These are phyloP conservation scores for Lycopodina hypogea DNA, from an alignment of 37 sponge, comb jelly and placozoan genomes.

Conservation along the genomic window DNA sequence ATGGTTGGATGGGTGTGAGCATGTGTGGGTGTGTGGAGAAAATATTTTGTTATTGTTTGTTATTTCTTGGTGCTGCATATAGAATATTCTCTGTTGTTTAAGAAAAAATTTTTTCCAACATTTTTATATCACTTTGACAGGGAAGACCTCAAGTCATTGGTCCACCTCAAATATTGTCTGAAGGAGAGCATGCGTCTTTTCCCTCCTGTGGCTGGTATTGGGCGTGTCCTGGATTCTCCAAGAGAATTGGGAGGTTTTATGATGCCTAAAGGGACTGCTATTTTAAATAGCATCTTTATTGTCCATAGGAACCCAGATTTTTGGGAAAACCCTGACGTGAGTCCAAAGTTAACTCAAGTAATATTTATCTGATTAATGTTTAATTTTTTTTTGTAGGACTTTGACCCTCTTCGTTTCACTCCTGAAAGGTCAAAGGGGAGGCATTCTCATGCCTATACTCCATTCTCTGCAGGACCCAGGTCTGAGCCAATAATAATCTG, in stretches of 20 bases:
- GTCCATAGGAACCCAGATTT: constrained; percentile 72
- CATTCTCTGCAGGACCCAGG: constrained; percentile 92
- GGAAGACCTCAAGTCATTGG: constrained; percentile 60
- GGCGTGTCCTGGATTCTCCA: too few relatives aligned
- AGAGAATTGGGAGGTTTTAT: constrained; percentile 36
- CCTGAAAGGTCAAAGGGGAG: constrained; percentile 63
- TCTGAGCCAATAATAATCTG: too few relatives aligned
- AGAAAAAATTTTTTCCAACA: too few relatives aligned
- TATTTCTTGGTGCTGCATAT: too few relatives aligned
- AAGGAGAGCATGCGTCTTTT: constrained; percentile 82
- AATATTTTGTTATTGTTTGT: too few relatives aligned
- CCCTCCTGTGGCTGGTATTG: constrained; percentile 69
- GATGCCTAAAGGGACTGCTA: constrained; percentile 57
- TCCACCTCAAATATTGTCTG: constrained; percentile 62
- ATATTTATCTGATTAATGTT: too few relatives aligned
- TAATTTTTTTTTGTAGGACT: constrained; percentile 54
- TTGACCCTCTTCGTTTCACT: constrained; percentile 82
- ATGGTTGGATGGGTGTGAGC: too few relatives aligned
- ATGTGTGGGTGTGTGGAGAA: too few relatives aligned
- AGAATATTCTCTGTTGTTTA: too few relatives aligned
- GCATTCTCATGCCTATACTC: constrained; percentile 70
- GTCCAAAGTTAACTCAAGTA: neutral
- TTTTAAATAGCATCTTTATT: constrained; percentile 25
- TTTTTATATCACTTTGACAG: constrained; percentile 30
- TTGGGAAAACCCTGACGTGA: constrained; percentile 86